Percentiles rank a stretch among this genome's conserved stretches.
Evolutionary conservation across 2,888 invertebrate species (phyloP).

Genomic region (Laothoe populi): DNA sequence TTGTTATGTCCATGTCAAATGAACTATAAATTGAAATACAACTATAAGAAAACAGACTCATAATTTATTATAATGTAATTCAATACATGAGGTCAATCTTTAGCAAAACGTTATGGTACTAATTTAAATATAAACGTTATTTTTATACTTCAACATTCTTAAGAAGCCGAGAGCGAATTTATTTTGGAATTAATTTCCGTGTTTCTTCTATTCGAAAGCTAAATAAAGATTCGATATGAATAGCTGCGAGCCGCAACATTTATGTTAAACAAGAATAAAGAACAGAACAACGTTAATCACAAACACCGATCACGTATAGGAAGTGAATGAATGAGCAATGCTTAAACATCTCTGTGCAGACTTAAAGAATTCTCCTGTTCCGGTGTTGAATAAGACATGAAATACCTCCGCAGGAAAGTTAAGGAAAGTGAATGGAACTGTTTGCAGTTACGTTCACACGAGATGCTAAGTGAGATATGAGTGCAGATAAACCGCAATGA

Average conservation of each 20-base stretch:
- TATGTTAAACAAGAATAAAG: neutral
- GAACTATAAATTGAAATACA: too few relatives aligned
- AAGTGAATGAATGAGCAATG: slow-evolving; percentile 18
- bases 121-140: slow-evolving; percentile 16
- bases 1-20: too few relatives aligned
- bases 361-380: slow-evolving; percentile 4
- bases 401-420: slow-evolving; percentile 2
- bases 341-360: neutral
- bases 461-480: slow-evolving; percentile 3
- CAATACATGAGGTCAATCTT: neutral
- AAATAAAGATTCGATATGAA: slow-evolving; percentile 10
- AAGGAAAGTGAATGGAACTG: slow-evolving; percentile 3
- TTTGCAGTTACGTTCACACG: neutral
- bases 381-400: slow-evolving; percentile 14
- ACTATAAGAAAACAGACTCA: neutral
- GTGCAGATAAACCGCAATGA: slow-evolving; percentile 1
- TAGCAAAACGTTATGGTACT: neutral
- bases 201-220: slow-evolving; percentile 9
- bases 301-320: slow-evolving; percentile 9
- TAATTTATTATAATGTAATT: neutral
- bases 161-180: neutral
- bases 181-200: slow-evolving; percentile 11
- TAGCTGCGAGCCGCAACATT: neutral
- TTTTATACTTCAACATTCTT: slow-evolving; percentile 14
- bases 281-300: slow-evolving; percentile 3